These are phyloP conservation scores for Schizopygopsis pylzovi DNA, from an alignment of 2,797 vertebrate species.

Conservation along the genomic window DNA sequence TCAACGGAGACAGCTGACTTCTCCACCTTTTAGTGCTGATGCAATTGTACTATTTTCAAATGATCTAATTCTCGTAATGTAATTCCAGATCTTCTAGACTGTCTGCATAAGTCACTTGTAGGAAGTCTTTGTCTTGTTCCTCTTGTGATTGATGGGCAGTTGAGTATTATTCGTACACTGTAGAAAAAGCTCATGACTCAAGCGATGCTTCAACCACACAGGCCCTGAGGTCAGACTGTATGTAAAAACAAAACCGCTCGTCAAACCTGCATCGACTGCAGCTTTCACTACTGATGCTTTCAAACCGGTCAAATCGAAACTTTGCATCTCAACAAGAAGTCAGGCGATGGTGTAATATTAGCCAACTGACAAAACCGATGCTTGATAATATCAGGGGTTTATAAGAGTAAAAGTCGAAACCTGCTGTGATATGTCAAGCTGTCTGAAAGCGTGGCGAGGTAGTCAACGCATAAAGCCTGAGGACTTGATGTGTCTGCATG, in stretches of 20 bases:
- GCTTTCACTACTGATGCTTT: neutral
- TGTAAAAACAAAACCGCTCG: conserved; percentile 25
- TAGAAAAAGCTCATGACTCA: conserved; percentile 8
- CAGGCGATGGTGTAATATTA: neutral
- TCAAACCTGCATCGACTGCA: conserved; percentile 16
- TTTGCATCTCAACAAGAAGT: neutral
- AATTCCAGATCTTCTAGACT: conserved; percentile 24
- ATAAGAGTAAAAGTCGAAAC: neutral
- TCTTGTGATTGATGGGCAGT: conserved; percentile 22
- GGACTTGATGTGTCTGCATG: conserved; percentile 47
- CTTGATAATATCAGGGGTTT: conserved; percentile 23
- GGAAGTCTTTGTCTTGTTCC: conserved; percentile 21
- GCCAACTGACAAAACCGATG: conserved; percentile 1
- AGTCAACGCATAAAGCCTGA: neutral
- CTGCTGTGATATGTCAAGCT: neutral
- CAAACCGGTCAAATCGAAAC: conserved; percentile 11
- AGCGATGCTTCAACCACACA: neutral
- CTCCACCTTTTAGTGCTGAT: neutral
- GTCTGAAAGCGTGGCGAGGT: too few species aligned
- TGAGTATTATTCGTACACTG: neutral
- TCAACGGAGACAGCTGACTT: neutral
- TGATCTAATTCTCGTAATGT: conserved; percentile 7
- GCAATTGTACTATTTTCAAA: conserved; percentile 5
- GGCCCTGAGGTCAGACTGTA: neutral
- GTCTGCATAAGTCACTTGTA: conserved; percentile 23